Conservation (phyloP, 2,797 vertebrate species). For the Adelosebastes latens region DNA sequence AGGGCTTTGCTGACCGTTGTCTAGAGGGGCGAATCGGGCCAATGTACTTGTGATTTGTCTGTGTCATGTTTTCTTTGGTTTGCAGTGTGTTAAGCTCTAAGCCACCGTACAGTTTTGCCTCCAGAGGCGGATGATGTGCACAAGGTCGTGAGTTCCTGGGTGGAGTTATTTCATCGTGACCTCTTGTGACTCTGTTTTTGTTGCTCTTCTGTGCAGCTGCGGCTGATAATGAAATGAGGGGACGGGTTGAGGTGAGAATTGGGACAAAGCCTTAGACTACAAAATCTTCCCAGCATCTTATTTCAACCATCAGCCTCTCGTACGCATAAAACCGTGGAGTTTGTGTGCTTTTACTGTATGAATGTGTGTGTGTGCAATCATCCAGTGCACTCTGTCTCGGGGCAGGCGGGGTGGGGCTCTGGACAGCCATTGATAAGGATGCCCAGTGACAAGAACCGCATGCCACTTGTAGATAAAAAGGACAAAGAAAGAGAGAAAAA, state of each 20-base stretch:
- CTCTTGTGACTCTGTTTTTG: not conserved
- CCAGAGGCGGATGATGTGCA: too few relatives aligned
- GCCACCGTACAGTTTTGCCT: too few relatives aligned
- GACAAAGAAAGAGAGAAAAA: slow-evolving; percentile 29
- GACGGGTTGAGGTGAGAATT: slow-evolving; percentile 15
- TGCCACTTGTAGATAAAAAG: slow-evolving; percentile 79
- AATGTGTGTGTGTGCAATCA: slow-evolving; percentile 34
- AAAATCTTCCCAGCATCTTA: slow-evolving; percentile 3
- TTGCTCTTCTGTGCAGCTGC: not conserved
- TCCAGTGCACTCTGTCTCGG: slow-evolving; percentile 39
- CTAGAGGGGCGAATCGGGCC: too few relatives aligned
- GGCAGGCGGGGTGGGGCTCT: slow-evolving; percentile 56
- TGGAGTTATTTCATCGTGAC: not conserved
- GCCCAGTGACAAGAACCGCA: slow-evolving; percentile 59
- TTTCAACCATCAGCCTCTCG: slow-evolving; percentile 12
- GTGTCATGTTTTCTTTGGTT: too few relatives aligned
- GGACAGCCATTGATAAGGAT: slow-evolving; percentile 78
- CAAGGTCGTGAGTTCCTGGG: not conserved
- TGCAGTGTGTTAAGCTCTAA: too few relatives aligned
- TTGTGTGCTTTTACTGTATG: not conserved
- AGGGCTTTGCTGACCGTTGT: too few relatives aligned
- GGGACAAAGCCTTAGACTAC: slow-evolving; percentile 3
- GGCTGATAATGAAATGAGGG: not conserved
- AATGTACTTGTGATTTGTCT: too few relatives aligned
- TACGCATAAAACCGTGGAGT: not conserved